Base-by-base conservation (phyloP, 2,888 invertebrate species). In the Lasioglossum villosulum region DNA sequence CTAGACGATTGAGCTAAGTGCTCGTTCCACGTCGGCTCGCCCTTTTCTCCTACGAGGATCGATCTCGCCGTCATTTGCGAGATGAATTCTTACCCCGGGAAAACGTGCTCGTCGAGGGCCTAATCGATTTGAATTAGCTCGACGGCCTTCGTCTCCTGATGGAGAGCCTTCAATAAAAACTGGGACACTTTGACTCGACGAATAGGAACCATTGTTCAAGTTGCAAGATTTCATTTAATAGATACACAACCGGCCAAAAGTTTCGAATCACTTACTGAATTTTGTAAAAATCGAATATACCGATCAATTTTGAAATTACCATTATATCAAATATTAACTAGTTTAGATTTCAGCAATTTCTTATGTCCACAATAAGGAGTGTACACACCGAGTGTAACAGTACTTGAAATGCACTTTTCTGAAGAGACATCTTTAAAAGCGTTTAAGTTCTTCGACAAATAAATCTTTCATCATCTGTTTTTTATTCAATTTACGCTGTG, bases 1-100 rank as follows among this genome's bases (percentile, higher is more conserved):
- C 95, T 95, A 93, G 93, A 91, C 94, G 94, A 95, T 95, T 95
- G 93, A 94, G 86, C 93, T 90, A 91, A 93, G 89, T 89, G 90
- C 84, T 79, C 45, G 87, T 83, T 72, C 82, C 89, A 75, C 86
- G 82, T 78, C 85, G 78, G 80, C 81, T 83, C 89, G 89, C 90
- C 86, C 88, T 90, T 86, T 82, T 89, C 84, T 42, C 84, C 75
- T 82, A 63, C 80, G 71, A 82, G 82, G 78, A 88, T 90, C 88
- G 83, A 88, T 90, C 84, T 82, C 88, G 83, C 76, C 79, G 68
- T 77, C 88, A 89, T 90, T 89, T 88, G 59, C 83, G 78, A 72
- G 78, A 70, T n/a, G 68, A 68, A 68, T 68, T 37, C 68, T 68
- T 68, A 19, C 66, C 66, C 68, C 23, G 42, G 34, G 74, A 82